phyloP scores from a whole-genome alignment of 2,888 invertebrate genomes.

The Heliconius hortense region DNA sequence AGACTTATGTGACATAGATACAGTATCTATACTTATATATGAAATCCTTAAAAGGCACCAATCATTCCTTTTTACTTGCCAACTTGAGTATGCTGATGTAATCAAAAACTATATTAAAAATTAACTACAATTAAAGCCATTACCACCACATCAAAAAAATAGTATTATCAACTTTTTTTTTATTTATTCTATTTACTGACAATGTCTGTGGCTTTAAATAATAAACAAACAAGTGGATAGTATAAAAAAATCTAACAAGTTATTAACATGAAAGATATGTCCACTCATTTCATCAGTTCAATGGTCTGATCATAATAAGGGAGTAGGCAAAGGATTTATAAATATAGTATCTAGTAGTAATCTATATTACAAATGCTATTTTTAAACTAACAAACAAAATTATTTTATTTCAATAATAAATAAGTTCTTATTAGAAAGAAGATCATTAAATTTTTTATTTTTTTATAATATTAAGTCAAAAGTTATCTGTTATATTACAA shows the following conservation, averaged over 20 bases:
- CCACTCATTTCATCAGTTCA: conserved; percentile 5
- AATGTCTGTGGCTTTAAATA: background rate
- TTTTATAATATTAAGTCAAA: background rate
- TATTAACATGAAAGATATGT: background rate
- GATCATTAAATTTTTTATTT: background rate
- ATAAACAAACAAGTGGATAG: background rate
- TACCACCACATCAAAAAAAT: background rate
- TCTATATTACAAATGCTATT: conserved; percentile 6
- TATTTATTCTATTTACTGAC: background rate
- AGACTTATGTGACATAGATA: too few species aligned
- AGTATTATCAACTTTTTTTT: conserved; percentile 28
- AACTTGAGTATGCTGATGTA: background rate
- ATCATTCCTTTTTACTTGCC: too few species aligned
- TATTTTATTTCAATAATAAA: background rate
- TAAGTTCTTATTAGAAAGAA: background rate
- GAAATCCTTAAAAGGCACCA: too few species aligned
- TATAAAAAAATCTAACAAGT: conserved; percentile 1
- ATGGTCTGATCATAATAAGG: background rate
- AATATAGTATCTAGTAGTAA: background rate
- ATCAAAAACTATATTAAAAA: background rate
- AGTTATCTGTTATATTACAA: background rate
- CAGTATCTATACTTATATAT: too few species aligned
- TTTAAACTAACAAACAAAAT: background rate
- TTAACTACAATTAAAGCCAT: too few species aligned
- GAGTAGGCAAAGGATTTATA: conserved; percentile 4